Conservation (phyloP, 2,888 invertebrate species). For the Yponomeuta cagnagella region DNA sequence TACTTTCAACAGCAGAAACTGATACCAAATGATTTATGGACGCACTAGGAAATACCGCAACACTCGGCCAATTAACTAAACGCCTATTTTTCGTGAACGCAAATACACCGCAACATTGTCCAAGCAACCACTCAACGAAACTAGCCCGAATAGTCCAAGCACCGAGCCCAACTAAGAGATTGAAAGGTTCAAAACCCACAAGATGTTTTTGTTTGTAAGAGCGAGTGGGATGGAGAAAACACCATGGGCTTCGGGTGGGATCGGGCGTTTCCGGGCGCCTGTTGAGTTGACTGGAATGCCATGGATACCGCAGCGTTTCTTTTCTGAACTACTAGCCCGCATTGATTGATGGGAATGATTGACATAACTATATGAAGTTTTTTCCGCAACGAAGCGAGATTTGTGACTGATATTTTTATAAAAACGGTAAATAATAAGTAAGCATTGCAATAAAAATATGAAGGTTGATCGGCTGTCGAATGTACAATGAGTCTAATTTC, state of each 20-base stretch:
- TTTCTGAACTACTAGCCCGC: background rate
- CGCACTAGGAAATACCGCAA: background rate
- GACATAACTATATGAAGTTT: background rate
- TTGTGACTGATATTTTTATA: too few relatives aligned
- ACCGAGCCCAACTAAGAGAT: background rate
- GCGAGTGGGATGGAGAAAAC: slow-evolving; percentile 51
- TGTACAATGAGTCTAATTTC: too few relatives aligned
- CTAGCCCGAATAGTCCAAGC: background rate
- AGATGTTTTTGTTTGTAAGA: slow-evolving; percentile 58
- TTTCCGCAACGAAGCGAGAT: background rate
- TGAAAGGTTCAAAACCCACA: slow-evolving; percentile 16
- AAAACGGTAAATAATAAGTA: too few relatives aligned
- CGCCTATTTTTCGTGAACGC: background rate
- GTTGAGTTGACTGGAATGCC: slow-evolving; percentile 39
- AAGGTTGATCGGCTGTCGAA: too few relatives aligned
- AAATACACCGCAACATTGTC: background rate
- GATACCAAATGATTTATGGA: background rate
- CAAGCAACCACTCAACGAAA: background rate
- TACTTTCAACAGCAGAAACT: background rate
- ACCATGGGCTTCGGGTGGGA: slow-evolving; percentile 54
- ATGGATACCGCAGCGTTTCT: slow-evolving; percentile 25
- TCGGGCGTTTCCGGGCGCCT: slow-evolving; percentile 54
- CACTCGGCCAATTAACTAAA: background rate
- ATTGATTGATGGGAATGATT: background rate
- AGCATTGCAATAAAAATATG: too few relatives aligned